phyloP scores from a whole-genome alignment of 2,888 invertebrate species.

The Polia nebulosa region DNA sequence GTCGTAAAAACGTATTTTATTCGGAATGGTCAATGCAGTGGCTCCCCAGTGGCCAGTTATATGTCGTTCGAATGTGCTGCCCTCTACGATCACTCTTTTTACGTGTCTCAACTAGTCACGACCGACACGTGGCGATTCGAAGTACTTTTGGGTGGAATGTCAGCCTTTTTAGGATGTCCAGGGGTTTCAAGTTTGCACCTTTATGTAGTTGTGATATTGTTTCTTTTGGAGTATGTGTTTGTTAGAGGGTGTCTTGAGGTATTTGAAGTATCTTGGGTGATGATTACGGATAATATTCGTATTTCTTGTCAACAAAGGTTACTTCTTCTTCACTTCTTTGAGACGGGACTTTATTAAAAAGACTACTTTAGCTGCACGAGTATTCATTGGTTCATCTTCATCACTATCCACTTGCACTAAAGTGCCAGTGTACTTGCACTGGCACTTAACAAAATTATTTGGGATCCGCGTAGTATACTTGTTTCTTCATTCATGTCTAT shows the following conservation, averaged over 20 bases:
- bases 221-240: not conserved
- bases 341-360: too few relatives aligned
- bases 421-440: too few relatives aligned
- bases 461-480: too few relatives aligned
- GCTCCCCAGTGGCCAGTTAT: constrained; percentile 77
- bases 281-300: not conserved
- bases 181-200: constrained; percentile 24
- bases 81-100: constrained; percentile 64
- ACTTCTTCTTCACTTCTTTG: too few relatives aligned
- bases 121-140: constrained; percentile 41
- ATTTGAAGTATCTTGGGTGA: not conserved
- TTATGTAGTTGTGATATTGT: not conserved
- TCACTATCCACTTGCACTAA: too few relatives aligned
- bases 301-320: too few relatives aligned
- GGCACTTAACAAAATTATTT: too few relatives aligned
- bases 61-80: constrained; percentile 67
- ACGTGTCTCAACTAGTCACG: constrained; percentile 61
- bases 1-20: constrained; percentile 82
- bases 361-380: too few relatives aligned
- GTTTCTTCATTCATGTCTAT: too few relatives aligned
- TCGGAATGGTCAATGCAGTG: constrained; percentile 75
- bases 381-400: too few relatives aligned
- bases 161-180: constrained; percentile 42
- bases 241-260: not conserved
- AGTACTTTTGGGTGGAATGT: constrained; percentile 46